Conservation (phyloP, 2,113 vertebrate genomes). For the Gavia stellata region DNA sequence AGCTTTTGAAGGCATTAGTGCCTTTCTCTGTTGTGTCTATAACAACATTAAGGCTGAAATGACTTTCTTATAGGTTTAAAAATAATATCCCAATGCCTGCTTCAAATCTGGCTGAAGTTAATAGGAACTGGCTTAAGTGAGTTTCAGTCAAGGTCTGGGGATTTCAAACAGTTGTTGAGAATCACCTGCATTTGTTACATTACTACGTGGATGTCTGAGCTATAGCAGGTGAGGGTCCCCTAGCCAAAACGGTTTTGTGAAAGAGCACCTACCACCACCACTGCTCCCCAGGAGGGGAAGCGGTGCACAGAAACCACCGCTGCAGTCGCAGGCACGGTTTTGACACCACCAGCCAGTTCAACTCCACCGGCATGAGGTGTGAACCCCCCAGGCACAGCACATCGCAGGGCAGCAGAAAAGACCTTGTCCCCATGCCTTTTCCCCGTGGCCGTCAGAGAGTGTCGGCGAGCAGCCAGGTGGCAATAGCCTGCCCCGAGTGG, state of each 20-base stretch:
- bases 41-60: constrained; percentile 17
- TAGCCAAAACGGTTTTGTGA: background rate
- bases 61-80: background rate
- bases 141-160: background rate
- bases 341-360: background rate
- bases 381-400: background rate
- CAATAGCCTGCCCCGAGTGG: background rate
- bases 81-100: background rate
- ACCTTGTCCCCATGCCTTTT: background rate
- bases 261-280: background rate
- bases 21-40: background rate
- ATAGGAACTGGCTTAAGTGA: background rate
- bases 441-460: background rate
- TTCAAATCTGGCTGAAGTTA: constrained; percentile 1
- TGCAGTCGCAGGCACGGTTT: background rate
- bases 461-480: background rate
- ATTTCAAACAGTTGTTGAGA: background rate
- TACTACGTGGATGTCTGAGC: accelerated
- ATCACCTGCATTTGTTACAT: background rate
- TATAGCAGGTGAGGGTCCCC: background rate
- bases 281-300: background rate
- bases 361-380: background rate
- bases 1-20: constrained; percentile 6
- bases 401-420: background rate
- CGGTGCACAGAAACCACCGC: accelerated